Base-by-base conservation (phyloP, 2,888 invertebrate genomes). In the Oscheius myriophilus region DNA sequence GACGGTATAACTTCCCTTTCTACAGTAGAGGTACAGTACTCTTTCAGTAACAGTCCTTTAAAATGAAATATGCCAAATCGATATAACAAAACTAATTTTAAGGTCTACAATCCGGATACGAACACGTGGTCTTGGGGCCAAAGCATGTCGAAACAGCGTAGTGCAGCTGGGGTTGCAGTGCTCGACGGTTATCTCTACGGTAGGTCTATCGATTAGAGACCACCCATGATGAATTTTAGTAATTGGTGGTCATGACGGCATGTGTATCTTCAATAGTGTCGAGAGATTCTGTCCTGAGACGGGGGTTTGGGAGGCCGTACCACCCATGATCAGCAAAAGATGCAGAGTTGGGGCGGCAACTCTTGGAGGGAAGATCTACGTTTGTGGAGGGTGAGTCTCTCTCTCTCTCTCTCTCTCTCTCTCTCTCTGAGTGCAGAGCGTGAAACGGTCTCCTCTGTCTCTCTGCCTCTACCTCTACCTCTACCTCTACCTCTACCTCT, bases 211-310 rank as follows among this genome's bases (percentile, higher is more conserved):
- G 57, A n/a, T 6, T 41, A 9, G n/a, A 41, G 7, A 14, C 2
- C n/a, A 53, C n/a, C n/a, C 25, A 12, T 6, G 23, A 25, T 39
- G 21, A 12, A 11, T 68, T 80, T 54, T 69, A 80, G 82, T 84
- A 6, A 72, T 93, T 51, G 94, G 94, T 18, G 94, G 94, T 0
- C 94, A 94, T 86, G 93, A 94, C 88, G 93, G 94, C 0, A 88
- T 93, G 18, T 92, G 92, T 7, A 94, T 82, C 51, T 84, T 85
- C 73, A 76, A 74, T 18, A 79, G 90, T 89, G 91, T 93, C 1
- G 93, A 94, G 88, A 89, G 92, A 62, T 93, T 92, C 86, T 92
- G 93, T 88, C 92, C 92, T 0, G 90, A 90, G 55, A 90, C 91
- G 23, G 91, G 92, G 78, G 88, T 89, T 11, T 77, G 77, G 77